Evolutionary conservation across 2,797 vertebrate genomes (phyloP).

Genomic region (Halcyon chelicuti): DNA sequence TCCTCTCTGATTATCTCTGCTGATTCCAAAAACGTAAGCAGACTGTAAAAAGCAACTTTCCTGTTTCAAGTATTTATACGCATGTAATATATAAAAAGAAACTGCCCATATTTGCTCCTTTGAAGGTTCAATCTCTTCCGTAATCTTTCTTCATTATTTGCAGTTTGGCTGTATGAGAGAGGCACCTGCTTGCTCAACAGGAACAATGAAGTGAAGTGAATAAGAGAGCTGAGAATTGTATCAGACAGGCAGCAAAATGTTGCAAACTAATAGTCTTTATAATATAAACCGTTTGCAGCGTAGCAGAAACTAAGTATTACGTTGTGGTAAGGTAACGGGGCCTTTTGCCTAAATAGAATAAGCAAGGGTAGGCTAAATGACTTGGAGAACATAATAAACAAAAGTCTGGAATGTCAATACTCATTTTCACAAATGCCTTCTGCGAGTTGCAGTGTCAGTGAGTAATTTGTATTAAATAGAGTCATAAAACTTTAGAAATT

Average conservation of each 20-base stretch:
- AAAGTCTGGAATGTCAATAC: not conserved
- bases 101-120: not conserved
- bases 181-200: not conserved
- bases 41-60: not conserved
- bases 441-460: not conserved
- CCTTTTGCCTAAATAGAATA: not conserved
- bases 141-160: conserved; percentile 40
- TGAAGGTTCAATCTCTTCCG: not conserved
- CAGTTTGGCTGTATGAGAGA: not conserved
- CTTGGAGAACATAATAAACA: not conserved
- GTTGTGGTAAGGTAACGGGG: not conserved
- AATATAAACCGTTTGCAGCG: not conserved
- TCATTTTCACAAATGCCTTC: not conserved
- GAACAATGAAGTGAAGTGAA: not conserved
- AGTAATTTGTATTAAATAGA: not conserved
- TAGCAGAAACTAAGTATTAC: conserved; percentile 11
- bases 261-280: not conserved
- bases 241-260: not conserved
- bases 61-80: not conserved
- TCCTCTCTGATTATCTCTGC: not conserved
- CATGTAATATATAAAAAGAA: not conserved
- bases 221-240: not conserved
- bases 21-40: not conserved
- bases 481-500: not conserved
- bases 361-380: not conserved